Evolutionary conservation across 2,797 vertebrate species (phyloP).

Genomic region (Nasua narica): DNA sequence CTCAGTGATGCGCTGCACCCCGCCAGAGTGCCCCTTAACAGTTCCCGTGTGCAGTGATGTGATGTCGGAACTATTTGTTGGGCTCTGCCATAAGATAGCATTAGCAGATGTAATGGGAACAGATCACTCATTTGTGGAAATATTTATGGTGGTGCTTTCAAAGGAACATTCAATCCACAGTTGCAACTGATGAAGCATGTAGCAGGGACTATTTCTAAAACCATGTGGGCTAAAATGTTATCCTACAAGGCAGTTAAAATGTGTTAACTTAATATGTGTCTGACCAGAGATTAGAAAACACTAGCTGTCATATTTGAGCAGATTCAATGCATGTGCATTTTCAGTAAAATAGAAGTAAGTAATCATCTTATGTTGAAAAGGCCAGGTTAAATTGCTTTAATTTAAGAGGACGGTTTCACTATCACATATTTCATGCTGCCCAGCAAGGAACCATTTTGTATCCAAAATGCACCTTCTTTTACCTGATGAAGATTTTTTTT

Average conservation of each 20-base stretch:
- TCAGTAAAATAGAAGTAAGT: slow-evolving; percentile 34
- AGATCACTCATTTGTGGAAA: slow-evolving; percentile 81
- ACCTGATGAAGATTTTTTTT: neutral
- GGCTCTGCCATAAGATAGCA: slow-evolving; percentile 75
- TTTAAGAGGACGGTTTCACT: neutral
- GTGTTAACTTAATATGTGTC: slow-evolving; percentile 43
- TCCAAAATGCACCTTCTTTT: neutral
- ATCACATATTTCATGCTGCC: neutral
- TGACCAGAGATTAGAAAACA: slow-evolving; percentile 32
- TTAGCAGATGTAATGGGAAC: slow-evolving; percentile 79
- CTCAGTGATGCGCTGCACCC: slow-evolving; percentile 58
- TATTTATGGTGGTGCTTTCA: slow-evolving; percentile 80
- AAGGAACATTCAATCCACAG: slow-evolving; percentile 77
- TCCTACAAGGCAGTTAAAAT: slow-evolving; percentile 60
- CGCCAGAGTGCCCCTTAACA: slow-evolving; percentile 59
- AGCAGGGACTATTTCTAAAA: slow-evolving; percentile 75
- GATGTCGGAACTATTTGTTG: slow-evolving; percentile 81
- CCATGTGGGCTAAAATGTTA: slow-evolving; percentile 74
- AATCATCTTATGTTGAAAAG: neutral
- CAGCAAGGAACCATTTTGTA: neutral
- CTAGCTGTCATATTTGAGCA: neutral
- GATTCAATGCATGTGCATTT: neutral
- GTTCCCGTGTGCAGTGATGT: slow-evolving; percentile 72
- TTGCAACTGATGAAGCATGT: slow-evolving; percentile 74
- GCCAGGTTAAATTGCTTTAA: neutral